Base-by-base conservation (phyloP, 2,113 vertebrate species). In the Psilopsiagon aurifrons region DNA sequence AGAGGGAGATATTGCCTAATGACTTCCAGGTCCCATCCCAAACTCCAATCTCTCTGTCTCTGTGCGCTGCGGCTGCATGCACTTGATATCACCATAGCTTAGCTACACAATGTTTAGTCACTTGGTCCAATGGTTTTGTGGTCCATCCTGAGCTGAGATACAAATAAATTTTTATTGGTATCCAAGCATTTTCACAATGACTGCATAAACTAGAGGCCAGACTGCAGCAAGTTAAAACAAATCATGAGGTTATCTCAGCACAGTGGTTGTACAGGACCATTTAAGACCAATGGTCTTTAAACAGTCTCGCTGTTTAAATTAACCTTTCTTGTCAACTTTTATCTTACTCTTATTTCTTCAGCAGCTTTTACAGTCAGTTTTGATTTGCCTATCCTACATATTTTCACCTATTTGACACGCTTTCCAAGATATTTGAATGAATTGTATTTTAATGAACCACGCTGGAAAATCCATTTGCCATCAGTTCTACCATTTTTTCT, bases 311-410 rank as follows among this genome's bases (percentile, higher is more conserved):
- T 60, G 47, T 33, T 94, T 93, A 87, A 87, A 93, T 87, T 94
- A 94, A 93, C 91, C 60, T 96, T 97, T 88, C 73, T 24, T 60
- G 73, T 81, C 64, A 94, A 74, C 37, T 96, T 90, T 66, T 83
- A 74, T 90, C 71, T 86, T 83, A 43, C 23, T 83, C 71, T 54
- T 86, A 88, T 95, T 95, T 88, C 73, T 86, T 74, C 55, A 71
- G 68, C 20, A 86, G 73, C 19, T 94, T 70, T 78, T 92, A 51
- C 81, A 91, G 96, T 91, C 54, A 81, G 29, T 86, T 95, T 92
- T 95, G 88, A 84, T 92, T 94, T 91, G 46, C 39, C 33, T 86
- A n/a, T 92, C 73, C 88, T 83, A 68, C 62, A 57, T 64, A 60
- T 92, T 94, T 87, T 81, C 81, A 95, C 93, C 80, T 91, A 60